These are phyloP conservation scores for Buathra laborator DNA, from an alignment of 2,888 invertebrate genomes.

Conservation along the genomic window DNA sequence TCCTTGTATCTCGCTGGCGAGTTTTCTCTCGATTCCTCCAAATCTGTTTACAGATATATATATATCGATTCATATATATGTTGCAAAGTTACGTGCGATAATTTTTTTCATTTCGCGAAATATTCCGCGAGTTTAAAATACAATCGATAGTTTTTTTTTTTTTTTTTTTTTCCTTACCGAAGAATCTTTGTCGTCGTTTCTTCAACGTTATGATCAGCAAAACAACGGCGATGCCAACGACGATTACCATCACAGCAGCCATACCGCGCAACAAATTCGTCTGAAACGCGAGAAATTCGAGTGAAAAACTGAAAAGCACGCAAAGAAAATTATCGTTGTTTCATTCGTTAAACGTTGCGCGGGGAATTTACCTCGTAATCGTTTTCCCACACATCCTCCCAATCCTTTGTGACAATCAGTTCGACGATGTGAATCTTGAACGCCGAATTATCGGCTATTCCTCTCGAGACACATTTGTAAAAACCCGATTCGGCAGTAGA, in stretches of 20 bases:
- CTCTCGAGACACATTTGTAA: conserved; percentile 89
- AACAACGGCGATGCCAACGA: conserved; percentile 79
- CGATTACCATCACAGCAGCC: conserved; percentile 80
- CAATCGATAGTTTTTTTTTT: conserved; percentile 21
- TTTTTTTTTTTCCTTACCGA: conserved; percentile 75
- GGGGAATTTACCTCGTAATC: conserved; percentile 81
- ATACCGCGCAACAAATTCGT: conserved; percentile 80
- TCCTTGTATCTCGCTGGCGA: conserved; percentile 80
- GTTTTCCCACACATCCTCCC: conserved; percentile 83
- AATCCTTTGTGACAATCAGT: conserved; percentile 87
- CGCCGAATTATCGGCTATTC: conserved; percentile 86
- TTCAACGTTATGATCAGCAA: conserved; percentile 78
- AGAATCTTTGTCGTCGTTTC: conserved; percentile 77
- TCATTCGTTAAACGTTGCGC: background rate
- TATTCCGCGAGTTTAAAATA: background rate
- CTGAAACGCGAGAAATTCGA: conserved; percentile 67
- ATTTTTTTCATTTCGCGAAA: background rate
- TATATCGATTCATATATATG: no score
- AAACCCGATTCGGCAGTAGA: conserved; percentile 88
- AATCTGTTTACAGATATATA: conserved; percentile 73
- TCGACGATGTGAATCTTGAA: conserved; percentile 87
- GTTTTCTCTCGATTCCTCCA: conserved; percentile 82
- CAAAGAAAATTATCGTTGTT: background rate
- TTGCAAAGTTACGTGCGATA: background rate
- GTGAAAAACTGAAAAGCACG: background rate